Percentiles rank a stretch among this genome's conserved stretches.
These are phyloP conservation scores for Mizuhopecten yessoensis DNA, from an alignment of 1,140 invertebrate species.

Conservation along the genomic window DNA sequence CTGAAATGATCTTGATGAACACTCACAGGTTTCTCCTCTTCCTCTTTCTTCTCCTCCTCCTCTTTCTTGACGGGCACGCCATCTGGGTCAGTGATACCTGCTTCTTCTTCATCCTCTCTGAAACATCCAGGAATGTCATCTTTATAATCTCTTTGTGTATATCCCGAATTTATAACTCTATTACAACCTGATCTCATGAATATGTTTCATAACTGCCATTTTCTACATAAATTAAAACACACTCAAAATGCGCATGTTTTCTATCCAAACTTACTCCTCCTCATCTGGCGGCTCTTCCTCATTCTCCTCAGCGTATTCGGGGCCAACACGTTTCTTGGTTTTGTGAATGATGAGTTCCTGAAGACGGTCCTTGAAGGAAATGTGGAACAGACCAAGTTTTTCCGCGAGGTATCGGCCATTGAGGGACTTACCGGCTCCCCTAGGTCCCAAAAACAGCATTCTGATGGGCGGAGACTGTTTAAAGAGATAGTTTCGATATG, in stretches of 20 bases:
- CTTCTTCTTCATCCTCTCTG: slow-evolving; percentile 69
- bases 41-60: slow-evolving; percentile 48
- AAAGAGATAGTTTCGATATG: too few relatives aligned
- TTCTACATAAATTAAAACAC: too few relatives aligned
- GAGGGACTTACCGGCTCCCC: slow-evolving; percentile 82
- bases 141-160: too few relatives aligned
- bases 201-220: too few relatives aligned
- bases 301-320: slow-evolving; percentile 80
- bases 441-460: slow-evolving; percentile 80
- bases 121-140: slow-evolving; percentile 30
- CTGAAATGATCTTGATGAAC: too few relatives aligned
- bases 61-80: slow-evolving; percentile 63
- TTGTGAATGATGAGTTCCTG: slow-evolving; percentile 83
- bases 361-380: slow-evolving; percentile 82
- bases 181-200: too few relatives aligned
- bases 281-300: slow-evolving; percentile 75
- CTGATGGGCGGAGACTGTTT: slow-evolving; percentile 80
- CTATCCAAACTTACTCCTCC: slow-evolving; percentile 59
- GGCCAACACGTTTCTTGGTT: slow-evolving; percentile 82
- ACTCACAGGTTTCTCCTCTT: slow-evolving; percentile 2
- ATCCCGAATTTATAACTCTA: too few relatives aligned
- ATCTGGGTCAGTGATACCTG: slow-evolving; percentile 70
- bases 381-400: slow-evolving; percentile 83
- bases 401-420: slow-evolving; percentile 81
- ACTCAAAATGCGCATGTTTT: too few relatives aligned